A percentile compares a stretch with the other conserved stretches of the same genome.
These are phyloP conservation scores for Perodicticus potto DNA, from an alignment of 2,797 vertebrate species.

Conservation along the genomic window DNA sequence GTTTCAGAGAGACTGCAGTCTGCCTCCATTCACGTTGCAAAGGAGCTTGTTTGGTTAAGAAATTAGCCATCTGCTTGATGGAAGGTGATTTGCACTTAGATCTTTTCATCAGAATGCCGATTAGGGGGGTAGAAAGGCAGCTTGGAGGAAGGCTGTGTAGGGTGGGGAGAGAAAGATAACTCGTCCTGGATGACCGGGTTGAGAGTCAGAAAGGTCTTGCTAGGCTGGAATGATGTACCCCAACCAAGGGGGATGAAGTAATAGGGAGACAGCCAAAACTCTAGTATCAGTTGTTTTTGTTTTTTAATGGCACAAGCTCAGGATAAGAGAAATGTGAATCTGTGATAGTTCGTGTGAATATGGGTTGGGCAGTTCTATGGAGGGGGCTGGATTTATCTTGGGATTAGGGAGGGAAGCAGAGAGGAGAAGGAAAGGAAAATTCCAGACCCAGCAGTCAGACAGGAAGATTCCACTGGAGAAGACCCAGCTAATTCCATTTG, in stretches of 20 bases:
- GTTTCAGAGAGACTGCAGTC: not conserved
- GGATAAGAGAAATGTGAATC: not conserved
- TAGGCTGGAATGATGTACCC: not conserved
- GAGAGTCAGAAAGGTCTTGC: not conserved
- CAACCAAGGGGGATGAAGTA: not conserved
- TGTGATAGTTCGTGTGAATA: not conserved
- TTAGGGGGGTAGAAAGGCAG: not conserved
- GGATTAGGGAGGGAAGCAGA: not conserved
- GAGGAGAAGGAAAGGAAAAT: not conserved
- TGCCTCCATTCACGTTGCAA: rapidly evolving
- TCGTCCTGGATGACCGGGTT: not conserved
- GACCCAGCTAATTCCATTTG: not conserved
- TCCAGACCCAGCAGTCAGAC: not conserved
- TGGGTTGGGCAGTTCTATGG: not conserved
- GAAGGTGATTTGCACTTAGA: not conserved
- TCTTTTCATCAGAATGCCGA: not conserved
- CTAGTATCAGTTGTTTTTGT: not conserved
- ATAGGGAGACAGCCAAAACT: not conserved
- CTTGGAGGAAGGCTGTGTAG: not conserved
- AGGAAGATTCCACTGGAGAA: not conserved
- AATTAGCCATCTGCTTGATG: not conserved
- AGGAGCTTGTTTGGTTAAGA: not conserved
- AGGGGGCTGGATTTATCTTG: not conserved
- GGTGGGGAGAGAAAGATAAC: not conserved
- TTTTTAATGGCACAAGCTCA: not conserved